Evolutionary conservation across 2,888 invertebrate species (phyloP).

Genomic region (Phymatocera aterrima): DNA sequence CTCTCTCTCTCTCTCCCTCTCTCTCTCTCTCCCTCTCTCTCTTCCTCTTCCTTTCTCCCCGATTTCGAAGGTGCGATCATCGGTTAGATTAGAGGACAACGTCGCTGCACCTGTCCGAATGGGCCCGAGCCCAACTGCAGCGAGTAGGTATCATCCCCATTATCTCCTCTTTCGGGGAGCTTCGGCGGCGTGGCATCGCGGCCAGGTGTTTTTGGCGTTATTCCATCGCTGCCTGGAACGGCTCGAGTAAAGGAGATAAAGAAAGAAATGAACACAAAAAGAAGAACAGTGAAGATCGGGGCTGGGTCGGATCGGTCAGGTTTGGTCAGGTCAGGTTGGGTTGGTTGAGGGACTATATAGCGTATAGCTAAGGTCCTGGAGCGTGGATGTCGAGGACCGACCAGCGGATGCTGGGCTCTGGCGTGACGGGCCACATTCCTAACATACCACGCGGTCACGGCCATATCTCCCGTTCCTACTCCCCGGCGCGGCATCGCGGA

Average conservation of each 20-base stretch:
- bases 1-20: neutral
- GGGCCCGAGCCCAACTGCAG: constrained; percentile 40
- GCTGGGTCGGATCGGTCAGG: constrained; percentile 30
- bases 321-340: constrained; percentile 40
- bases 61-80: constrained; percentile 19
- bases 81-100: constrained; percentile 34
- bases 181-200: constrained; percentile 21
- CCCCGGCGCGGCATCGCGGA: constrained; percentile 7
- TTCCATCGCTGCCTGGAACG: constrained; percentile 12
- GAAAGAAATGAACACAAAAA: constrained; percentile 40
- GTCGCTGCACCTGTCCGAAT: constrained; percentile 35
- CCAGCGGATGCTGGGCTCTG: constrained; percentile 60
- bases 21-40: neutral
- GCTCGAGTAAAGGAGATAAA: constrained; percentile 28
- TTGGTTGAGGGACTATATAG: constrained; percentile 13
- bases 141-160: constrained; percentile 32
- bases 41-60: neutral
- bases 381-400: constrained; percentile 10
- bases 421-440: constrained; percentile 73
- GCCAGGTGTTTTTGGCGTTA: constrained; percentile 47
- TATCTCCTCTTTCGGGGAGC: constrained; percentile 33
- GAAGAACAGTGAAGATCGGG: neutral
- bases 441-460: constrained; percentile 72
- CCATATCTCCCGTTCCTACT: constrained; percentile 72
- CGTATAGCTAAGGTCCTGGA: constrained; percentile 28